Evolutionary conservation across 2,797 vertebrate genomes (phyloP), one percentile per base, ranked within the genome.

Genomic region (Gadopsis marmoratus): DNA sequence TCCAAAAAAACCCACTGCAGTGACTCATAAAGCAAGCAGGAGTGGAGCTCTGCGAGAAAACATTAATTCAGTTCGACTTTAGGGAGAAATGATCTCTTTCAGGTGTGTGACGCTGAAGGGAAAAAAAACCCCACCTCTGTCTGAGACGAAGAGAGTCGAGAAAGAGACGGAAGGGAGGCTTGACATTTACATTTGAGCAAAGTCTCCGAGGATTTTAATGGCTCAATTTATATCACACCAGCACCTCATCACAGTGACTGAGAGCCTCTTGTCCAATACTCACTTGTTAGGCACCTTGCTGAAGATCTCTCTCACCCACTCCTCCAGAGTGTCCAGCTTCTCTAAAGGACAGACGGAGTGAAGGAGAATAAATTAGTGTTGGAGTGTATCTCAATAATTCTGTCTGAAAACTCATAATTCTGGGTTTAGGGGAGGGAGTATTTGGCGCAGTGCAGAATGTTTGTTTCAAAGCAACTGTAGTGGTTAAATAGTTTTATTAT

Each of bases 251-350:
- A 59, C 74, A n/a, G 66, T 13, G 82, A 83, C 78, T 48, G 71
- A 85, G 82, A 83, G 86, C 29, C 82, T 83, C 85, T 81, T 55
- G 75, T 78, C n/a, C 73, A 29, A 21, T 67, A 92, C 97, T 97
- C 96, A 98, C 97, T 99, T 98, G 95, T 98, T 97, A 73, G 98
- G 97, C 86, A 99, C 95, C 83, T 96, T 94, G 63, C 96, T 97
- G 95, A 99, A 99, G 93, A 99, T 97, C 95, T 99, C 97, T 74
- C 94, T 96, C 89, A 98, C 97, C 97, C 98, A 99, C 89, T 96
- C 94, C 93, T 99, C 97, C 91, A 99, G 93, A 33, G 96, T 98
- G 95, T 98, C 97, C 94, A 99, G 92, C 80, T 95, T 98, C 95
- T 99, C 98, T 99, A 81, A 86, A 88, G 81, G 84, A 86, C 26